These are phyloP conservation scores for Sus cebifrons DNA, from an alignment of 2,797 vertebrate genomes.

Conservation along the genomic window DNA sequence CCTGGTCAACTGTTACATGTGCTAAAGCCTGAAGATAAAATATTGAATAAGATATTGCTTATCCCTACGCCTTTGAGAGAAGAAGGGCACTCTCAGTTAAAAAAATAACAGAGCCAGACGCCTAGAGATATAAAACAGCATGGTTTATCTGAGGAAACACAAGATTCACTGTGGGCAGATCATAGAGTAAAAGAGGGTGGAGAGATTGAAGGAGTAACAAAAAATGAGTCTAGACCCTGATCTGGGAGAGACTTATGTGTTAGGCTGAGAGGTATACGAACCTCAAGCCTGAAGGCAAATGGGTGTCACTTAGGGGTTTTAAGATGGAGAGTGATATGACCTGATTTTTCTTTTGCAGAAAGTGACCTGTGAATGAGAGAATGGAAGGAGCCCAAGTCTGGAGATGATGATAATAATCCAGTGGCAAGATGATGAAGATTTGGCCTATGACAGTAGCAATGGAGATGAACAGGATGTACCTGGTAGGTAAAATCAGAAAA, in stretches of 20 bases:
- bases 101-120: neutral
- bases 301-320: neutral
- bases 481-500: constrained; percentile 12
- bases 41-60: neutral
- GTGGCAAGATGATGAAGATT: neutral
- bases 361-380: neutral
- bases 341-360: neutral
- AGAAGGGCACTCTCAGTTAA: neutral
- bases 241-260: neutral
- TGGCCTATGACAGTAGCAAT: neutral
- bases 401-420: neutral
- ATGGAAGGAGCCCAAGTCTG: neutral
- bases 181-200: neutral
- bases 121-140: neutral
- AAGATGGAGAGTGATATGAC: neutral
- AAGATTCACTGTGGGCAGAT: neutral
- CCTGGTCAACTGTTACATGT: neutral
- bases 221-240: neutral
- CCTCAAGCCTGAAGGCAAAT: neutral
- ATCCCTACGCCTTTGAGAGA: constrained; percentile 18
- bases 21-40: constrained; percentile 27
- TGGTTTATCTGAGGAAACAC: neutral
- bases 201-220: neutral
- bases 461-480: neutral
- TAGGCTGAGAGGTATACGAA: neutral